Evolutionary conservation across 2,888 invertebrate species (phyloP), one percentile per base, ranked within the genome.

Genomic region (Sinohyriopsis cumingii): DNA sequence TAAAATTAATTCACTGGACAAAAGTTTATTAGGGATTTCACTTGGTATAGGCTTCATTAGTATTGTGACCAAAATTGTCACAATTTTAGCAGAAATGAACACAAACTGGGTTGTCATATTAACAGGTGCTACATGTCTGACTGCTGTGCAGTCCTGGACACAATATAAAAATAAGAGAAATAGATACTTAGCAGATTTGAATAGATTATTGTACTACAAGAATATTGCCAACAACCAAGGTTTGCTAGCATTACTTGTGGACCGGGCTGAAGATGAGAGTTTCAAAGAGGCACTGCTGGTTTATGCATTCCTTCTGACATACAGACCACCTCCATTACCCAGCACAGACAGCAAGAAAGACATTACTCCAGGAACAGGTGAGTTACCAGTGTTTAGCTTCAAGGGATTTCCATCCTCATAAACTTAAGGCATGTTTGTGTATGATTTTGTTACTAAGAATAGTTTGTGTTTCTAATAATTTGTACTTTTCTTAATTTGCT

Each of bases 211-310:
- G 33, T 89, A 89, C 72, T 89, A 83, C 75, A 88, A 89, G 73
- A 89, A 88, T 76, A 73, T 89, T 59, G 88, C 89, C 53, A 89
- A 88, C 73, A 90, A 90, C 77, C 81, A 86, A 28, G 87, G 88
- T 6, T 77, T 89, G 66, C 75, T 90, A 67, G 82, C 89, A 0
- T 68, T 89, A 69, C 75, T 90, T 55, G 87, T 89, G 19, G 88
- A 89, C 70, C 74, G 89, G 59, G 89, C 89, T 1, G 85, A 89
- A 68, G 89, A 90, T 70, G 90, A 90, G 75, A 82, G 82, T 56
- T 87, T 89, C 63, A 90, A 90, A 72, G 88, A 89, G 67, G 84
- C 86, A 0, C 69, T 89, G 70, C 74, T 89, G 55, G 81, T 82
- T 22, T 90, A 88, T 73, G 81, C 84, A 28, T 88, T 87, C 68